These are phyloP conservation scores for Drosophila anomalata DNA, from an alignment of 2,888 invertebrate species.

Conservation along the genomic window DNA sequence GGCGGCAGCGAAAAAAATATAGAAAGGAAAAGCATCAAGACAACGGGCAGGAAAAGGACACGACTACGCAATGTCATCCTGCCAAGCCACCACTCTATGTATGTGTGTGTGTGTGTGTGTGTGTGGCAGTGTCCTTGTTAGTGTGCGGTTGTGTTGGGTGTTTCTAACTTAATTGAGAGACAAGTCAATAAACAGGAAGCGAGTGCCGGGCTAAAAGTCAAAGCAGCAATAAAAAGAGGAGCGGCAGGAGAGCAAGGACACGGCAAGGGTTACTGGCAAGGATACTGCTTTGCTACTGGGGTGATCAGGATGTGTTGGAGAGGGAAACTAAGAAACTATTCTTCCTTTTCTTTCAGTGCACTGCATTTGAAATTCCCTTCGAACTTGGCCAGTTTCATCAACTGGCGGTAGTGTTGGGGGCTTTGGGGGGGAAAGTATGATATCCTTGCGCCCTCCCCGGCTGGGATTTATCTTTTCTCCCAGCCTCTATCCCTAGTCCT, in stretches of 20 bases:
- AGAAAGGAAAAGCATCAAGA: slow-evolving; percentile 8
- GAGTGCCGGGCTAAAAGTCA: slow-evolving; percentile 70
- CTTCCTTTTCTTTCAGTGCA: not conserved
- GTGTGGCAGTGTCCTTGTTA: slow-evolving; percentile 20
- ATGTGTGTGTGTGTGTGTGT: slow-evolving; percentile 6
- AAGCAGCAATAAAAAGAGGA: slow-evolving; percentile 36
- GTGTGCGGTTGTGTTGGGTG: slow-evolving; percentile 73
- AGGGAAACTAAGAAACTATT: too few relatives aligned
- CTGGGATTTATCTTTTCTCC: slow-evolving; percentile 3
- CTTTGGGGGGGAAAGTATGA: not conserved
- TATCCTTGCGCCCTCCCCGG: not conserved
- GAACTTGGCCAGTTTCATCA: not conserved
- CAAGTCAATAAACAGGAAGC: slow-evolving; percentile 80
- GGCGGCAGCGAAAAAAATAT: not conserved
- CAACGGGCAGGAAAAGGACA: slow-evolving; percentile 29
- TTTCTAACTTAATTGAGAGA: slow-evolving; percentile 78
- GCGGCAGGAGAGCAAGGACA: slow-evolving; percentile 10
- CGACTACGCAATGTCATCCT: slow-evolving; percentile 63
- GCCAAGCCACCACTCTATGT: slow-evolving; percentile 27
- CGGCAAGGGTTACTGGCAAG: not conserved
- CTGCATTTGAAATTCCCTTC: not conserved
- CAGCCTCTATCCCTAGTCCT: not conserved
- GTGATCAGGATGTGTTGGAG: too few relatives aligned
- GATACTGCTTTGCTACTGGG: too few relatives aligned
- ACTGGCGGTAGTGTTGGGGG: not conserved